Evolutionary conservation across 2,888 invertebrate genomes (phyloP).

Genomic region (Brenthis ino): DNA sequence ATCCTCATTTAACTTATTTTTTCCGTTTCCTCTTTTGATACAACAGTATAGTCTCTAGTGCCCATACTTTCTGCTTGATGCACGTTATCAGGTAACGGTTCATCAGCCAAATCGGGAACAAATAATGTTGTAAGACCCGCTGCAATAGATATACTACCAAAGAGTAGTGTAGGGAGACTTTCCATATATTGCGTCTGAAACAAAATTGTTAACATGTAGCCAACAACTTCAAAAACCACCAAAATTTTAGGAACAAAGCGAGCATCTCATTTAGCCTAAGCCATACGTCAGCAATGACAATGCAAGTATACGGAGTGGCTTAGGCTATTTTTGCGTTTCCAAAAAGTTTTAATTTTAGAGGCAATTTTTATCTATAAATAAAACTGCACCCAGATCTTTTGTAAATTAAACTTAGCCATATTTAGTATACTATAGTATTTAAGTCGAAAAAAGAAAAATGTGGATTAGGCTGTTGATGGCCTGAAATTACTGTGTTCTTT

Average conservation of each 20-base stretch:
- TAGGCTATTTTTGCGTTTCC: no score
- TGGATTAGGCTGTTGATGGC: no score
- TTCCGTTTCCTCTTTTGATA: neutral
- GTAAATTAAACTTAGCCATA: no score
- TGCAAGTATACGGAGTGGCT: no score
- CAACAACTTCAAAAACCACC: neutral
- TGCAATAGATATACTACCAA: constrained; percentile 61
- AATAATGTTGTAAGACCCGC: constrained; percentile 60
- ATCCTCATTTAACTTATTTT: neutral
- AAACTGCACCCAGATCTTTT: no score
- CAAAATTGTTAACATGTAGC: neutral
- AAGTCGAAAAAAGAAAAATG: no score
- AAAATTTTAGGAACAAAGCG: neutral
- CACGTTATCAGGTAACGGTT: constrained; percentile 63
- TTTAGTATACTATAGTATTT: no score
- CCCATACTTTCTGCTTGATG: constrained; percentile 42
- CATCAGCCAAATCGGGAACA: constrained; percentile 66
- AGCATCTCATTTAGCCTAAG: neutral
- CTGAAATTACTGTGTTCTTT: no score
- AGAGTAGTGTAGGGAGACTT: constrained; percentile 65
- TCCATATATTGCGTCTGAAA: constrained; percentile 61
- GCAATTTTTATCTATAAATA: no score
- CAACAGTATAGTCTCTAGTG: constrained; percentile 6
- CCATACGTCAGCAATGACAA: no score
- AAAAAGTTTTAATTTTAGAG: no score